These are phyloP conservation scores for Empis stercorea DNA, from an alignment of 2,888 invertebrate genomes.

Conservation along the genomic window DNA sequence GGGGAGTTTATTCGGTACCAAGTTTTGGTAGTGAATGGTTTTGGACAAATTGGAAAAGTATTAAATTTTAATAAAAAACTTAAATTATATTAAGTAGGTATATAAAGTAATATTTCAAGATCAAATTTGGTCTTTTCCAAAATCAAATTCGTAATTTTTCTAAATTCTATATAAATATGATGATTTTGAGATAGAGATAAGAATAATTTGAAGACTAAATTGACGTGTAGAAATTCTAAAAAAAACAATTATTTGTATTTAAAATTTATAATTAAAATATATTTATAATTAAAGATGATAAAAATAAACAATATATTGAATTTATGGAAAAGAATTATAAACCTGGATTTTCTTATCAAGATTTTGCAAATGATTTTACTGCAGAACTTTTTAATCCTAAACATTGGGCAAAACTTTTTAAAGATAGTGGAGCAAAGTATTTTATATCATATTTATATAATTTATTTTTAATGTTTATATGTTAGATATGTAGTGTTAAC, in stretches of 20 bases:
- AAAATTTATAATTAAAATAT: too few species aligned
- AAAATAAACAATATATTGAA: conserved; percentile 35
- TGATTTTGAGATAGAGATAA: too few species aligned
- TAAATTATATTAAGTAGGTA: too few species aligned
- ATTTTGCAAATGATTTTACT: conserved; percentile 78
- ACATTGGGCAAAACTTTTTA: conserved; percentile 72
- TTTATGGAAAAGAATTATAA: conserved; percentile 77
- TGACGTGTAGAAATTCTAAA: too few species aligned
- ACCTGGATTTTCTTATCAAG: conserved; percentile 78
- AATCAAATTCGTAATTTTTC: too few species aligned
- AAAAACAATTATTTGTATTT: too few species aligned
- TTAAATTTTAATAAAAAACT: conserved; percentile 20
- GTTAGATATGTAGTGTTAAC: conserved; percentile 67
- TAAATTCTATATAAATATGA: too few species aligned
- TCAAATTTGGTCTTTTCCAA: too few species aligned
- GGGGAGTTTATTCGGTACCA: conserved; percentile 88
- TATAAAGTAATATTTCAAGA: too few species aligned
- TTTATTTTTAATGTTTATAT: conserved; percentile 17
- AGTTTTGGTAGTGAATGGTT: conserved; percentile 86
- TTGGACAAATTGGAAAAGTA: conserved; percentile 74
- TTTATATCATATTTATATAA: conserved; percentile 11
- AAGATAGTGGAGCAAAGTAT: conserved; percentile 76
- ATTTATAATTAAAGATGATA: conserved; percentile 28
- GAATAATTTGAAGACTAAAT: too few species aligned
- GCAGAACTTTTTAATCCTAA: conserved; percentile 79